These are phyloP conservation scores for Oscheius sp. DNA, from an alignment of 2,888 invertebrate species.

Conservation along the genomic window DNA sequence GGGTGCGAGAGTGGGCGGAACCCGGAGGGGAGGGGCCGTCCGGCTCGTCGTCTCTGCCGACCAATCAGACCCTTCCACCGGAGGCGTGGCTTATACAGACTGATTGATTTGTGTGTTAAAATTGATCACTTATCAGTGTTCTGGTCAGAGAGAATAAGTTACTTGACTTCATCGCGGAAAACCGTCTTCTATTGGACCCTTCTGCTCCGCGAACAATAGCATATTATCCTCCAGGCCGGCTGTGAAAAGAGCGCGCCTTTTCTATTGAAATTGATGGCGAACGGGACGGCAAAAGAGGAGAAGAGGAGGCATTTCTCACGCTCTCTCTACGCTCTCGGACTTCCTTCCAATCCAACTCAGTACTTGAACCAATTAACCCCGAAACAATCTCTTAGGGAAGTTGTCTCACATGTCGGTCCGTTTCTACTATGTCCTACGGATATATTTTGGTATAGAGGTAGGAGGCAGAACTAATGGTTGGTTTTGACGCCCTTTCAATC, in stretches of 20 bases:
- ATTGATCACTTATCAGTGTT: not conserved
- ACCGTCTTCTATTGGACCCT: slow-evolving; percentile 15
- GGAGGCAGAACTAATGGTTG: too few relatives aligned
- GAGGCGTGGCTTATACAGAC: slow-evolving; percentile 32
- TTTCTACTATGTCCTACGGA: too few relatives aligned
- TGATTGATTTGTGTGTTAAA: not conserved
- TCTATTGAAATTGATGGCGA: slow-evolving; percentile 24
- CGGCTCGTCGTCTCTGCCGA: slow-evolving; percentile 21
- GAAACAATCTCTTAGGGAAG: too few relatives aligned
- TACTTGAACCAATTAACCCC: too few relatives aligned
- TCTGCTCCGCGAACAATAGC: slow-evolving; percentile 22
- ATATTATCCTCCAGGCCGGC: slow-evolving; percentile 31
- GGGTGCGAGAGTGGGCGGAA: slow-evolving; percentile 26
- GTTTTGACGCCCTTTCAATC: not conserved
- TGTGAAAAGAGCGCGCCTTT: slow-evolving; percentile 32
- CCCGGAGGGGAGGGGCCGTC: slow-evolving; percentile 23
- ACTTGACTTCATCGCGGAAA: not conserved
- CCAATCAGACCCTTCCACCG: slow-evolving; percentile 8
- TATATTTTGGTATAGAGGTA: too few relatives aligned
- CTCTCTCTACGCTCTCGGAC: not conserved
- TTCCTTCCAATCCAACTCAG: too few relatives aligned
- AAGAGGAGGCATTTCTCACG: slow-evolving; percentile 3
- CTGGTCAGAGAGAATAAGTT: not conserved
- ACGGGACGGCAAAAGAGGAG: slow-evolving; percentile 4
- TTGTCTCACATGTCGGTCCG: too few relatives aligned